Base-by-base conservation (phyloP, 1,140 invertebrate species). In the Thalassaphorura encarpata region DNA sequence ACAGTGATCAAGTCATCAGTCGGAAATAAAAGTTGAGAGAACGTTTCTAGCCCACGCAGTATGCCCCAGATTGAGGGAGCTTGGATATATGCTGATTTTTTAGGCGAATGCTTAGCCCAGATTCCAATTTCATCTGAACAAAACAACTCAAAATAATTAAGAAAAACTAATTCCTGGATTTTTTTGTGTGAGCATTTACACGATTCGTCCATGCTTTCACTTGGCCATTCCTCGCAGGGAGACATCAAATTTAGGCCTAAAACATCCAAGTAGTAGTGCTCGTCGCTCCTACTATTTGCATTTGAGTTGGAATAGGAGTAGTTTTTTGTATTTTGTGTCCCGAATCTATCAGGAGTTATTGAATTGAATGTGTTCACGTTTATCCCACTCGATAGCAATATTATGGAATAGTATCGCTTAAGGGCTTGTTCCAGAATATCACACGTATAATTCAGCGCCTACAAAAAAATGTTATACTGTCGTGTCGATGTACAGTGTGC, bases 131-230 rank as follows among this genome's bases (percentile, higher is more conserved):
- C n/a, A n/a, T n/a, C n/a, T n/a, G n/a, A n/a, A n/a, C n/a, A n/a
- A n/a, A n/a, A n/a, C n/a, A n/a, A n/a, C n/a, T n/a, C n/a, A n/a
- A 21, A 58, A 66, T 8, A 58, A 46, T 18, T 61, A 27, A 54
- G 19, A 40, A 50, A 33, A 46, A 41, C 27, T 21, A 23, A 47
- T 2, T 26, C 21, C 27, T 36, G 48, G 50, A 58, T 58, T 62
- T 19, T 64, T n/a, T n/a, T n/a, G n/a, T n/a, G n/a, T n/a, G n/a
- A n/a, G n/a, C n/a, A 77, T 77, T 78, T 73, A 84, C 83, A 86
- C 60, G 75, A 75, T 71, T 89, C 85, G 67, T 82, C 76, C 79
- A 85, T 85, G 8, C 75, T 56, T n/a, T 79, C 68, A 57, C 77
- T 66, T 0, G 84, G 84, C 51, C 75, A 74, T 1, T 73, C 69